These are phyloP conservation scores for Neomorphus geoffroyi DNA, from an alignment of 2,797 vertebrate genomes.

Conservation along the genomic window DNA sequence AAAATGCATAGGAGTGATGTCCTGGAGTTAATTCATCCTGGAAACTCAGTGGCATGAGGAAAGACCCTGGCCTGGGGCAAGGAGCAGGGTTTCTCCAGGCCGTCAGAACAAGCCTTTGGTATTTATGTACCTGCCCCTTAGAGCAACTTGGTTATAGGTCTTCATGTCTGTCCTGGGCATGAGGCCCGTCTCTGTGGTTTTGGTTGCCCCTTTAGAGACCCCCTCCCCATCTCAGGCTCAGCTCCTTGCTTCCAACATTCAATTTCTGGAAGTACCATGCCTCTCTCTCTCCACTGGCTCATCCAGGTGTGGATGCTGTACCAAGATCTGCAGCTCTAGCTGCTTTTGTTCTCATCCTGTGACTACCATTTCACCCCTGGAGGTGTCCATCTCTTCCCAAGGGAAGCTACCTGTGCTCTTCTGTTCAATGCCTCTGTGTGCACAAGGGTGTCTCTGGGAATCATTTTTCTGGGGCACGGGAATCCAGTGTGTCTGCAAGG, in stretches of 20 bases:
- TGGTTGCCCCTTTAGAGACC: not conserved
- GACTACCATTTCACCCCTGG: accelerated
- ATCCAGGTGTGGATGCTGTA: not conserved
- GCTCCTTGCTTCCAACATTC: not conserved
- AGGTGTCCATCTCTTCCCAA: not conserved
- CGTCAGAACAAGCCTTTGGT: not conserved
- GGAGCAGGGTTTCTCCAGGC: not conserved
- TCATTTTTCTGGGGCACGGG: not conserved
- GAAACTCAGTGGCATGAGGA: not conserved
- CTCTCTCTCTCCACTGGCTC: not conserved
- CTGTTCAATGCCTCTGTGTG: not conserved
- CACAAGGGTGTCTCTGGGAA: not conserved
- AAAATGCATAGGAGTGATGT: not conserved
- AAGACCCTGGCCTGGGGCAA: accelerated
- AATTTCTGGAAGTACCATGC: not conserved
- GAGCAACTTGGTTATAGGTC: not conserved
- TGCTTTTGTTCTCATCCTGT: not conserved
- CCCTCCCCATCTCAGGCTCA: not conserved
- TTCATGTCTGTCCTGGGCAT: not conserved
- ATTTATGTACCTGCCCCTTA: not conserved
- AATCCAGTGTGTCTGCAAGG: not conserved
- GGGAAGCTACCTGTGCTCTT: not conserved
- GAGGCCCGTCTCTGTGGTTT: not conserved
- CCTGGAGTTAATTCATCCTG: not conserved
- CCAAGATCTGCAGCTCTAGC: not conserved